Percentiles rank a stretch among this genome's conserved stretches.
Evolutionary conservation across 2,797 vertebrate species (phyloP).

Genomic region (Liasis olivaceus): DNA sequence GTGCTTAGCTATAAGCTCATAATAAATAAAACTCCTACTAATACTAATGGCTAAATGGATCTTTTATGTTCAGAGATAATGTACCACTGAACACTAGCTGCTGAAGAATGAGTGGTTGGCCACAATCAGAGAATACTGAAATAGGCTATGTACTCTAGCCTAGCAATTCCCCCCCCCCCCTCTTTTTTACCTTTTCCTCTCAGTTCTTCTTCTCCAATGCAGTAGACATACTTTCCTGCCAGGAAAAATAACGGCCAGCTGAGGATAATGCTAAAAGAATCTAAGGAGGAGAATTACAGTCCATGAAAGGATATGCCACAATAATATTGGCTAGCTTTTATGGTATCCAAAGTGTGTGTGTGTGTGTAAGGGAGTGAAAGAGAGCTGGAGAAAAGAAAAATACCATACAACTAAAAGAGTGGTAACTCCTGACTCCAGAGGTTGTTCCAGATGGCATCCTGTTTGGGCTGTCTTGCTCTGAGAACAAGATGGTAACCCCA

Average conservation of each 20-base stretch:
- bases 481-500: background rate
- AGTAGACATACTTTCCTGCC: background rate
- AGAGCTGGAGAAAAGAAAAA: background rate
- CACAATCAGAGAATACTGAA: background rate
- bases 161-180: background rate
- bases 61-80: background rate
- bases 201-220: background rate
- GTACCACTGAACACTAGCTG: background rate
- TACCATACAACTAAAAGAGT: background rate
- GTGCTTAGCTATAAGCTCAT: background rate
- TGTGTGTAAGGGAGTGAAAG: background rate
- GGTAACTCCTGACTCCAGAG: background rate
- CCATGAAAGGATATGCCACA: background rate
- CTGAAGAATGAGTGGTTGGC: background rate
- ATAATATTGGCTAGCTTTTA: background rate
- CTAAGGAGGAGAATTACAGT: background rate
- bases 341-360: background rate
- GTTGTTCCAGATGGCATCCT: background rate
- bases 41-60: background rate
- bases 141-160: background rate
- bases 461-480: background rate
- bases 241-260: background rate
- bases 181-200: background rate
- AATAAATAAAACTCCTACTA: background rate
- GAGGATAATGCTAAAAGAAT: background rate